phyloP scores from a whole-genome alignment of 35 echinoderm and acorn worm genomes.

The Anneissia japonica region DNA sequence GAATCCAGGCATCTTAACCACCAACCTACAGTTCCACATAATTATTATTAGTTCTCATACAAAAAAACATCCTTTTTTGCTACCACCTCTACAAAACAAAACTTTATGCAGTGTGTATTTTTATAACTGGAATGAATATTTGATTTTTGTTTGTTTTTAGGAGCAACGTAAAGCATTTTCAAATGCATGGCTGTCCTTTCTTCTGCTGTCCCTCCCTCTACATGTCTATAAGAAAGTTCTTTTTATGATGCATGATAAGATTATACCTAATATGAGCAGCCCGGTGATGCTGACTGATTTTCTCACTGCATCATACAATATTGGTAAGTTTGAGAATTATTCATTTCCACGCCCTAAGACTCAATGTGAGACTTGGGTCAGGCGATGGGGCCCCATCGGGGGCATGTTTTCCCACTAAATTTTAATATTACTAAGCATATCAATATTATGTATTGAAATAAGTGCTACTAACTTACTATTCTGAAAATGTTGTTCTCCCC shows the following conservation, averaged over 20 bases:
- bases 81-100: too few relatives aligned
- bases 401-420: too few relatives aligned
- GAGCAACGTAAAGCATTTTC: slow-evolving; percentile 64
- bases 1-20: too few relatives aligned
- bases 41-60: too few relatives aligned
- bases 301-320: slow-evolving; percentile 82
- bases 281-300: slow-evolving; percentile 85
- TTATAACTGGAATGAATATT: background rate
- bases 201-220: slow-evolving; percentile 63
- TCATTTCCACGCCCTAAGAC: too few relatives aligned
- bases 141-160: slow-evolving; percentile 31
- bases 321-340: too few relatives aligned
- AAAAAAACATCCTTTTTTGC: too few relatives aligned
- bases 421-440: too few relatives aligned
- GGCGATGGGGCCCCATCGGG: too few relatives aligned
- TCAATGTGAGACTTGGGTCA: too few relatives aligned
- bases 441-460: too few relatives aligned
- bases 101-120: background rate
- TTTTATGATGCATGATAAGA: slow-evolving; percentile 65
- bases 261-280: slow-evolving; percentile 91
- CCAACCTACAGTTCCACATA: too few relatives aligned
- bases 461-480: background rate
- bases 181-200: slow-evolving; percentile 80
- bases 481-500: background rate
- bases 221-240: slow-evolving; percentile 77